Evolutionary conservation across 2,888 invertebrate species (phyloP).

Genomic region (Melinopterus prodromus): DNA sequence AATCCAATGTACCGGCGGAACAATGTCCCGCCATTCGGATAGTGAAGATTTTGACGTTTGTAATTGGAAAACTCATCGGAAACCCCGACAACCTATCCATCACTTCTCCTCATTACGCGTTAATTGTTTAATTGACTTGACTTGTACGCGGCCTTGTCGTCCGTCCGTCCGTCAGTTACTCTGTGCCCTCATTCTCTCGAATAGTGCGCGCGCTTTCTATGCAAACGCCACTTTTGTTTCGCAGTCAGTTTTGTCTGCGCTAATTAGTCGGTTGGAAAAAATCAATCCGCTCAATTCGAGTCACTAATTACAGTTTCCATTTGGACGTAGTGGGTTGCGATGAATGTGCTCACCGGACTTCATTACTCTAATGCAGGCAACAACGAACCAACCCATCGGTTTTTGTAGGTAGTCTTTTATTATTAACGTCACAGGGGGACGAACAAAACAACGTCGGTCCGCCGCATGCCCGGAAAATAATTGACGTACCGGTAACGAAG

Average conservation of each 20-base stretch:
- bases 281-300: constrained; percentile 22
- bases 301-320: constrained; percentile 20
- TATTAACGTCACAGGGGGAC: background rate
- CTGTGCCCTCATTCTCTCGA: background rate
- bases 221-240: constrained; percentile 4
- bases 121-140: constrained; percentile 49
- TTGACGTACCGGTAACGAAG: constrained; percentile 4
- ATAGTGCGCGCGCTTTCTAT: background rate
- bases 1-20: background rate
- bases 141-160: constrained; percentile 30
- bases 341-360: constrained; percentile 4
- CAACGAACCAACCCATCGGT: background rate
- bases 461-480: constrained; percentile 4
- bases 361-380: background rate
- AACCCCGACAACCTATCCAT: constrained; percentile 51
- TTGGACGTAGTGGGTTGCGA: background rate
- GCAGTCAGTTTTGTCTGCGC: background rate
- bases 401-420: constrained; percentile 4
- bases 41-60: constrained; percentile 37
- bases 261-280: constrained; percentile 13
- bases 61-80: constrained; percentile 48
- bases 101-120: constrained; percentile 49
- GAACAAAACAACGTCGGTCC: background rate
- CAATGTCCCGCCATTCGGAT: constrained; percentile 17
- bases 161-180: background rate